A percentile compares a stretch with the other conserved stretches of the same genome.
Evolutionary conservation across 1,140 invertebrate genomes (phyloP).

Genomic region (Proctacanthus coquilletti): DNA sequence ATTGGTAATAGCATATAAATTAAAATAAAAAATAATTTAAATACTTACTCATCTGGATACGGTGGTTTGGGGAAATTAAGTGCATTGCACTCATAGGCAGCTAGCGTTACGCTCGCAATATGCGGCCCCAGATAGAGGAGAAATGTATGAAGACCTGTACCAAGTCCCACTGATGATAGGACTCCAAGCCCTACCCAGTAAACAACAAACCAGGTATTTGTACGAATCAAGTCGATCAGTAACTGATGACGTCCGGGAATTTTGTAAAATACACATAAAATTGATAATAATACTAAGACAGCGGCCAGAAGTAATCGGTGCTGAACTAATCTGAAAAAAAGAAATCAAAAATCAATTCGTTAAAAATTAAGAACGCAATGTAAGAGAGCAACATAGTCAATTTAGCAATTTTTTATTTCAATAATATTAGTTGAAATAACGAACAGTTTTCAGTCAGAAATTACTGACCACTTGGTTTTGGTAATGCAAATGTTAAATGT

Average conservation of each 20-base stretch:
- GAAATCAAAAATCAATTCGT: conserved; percentile 6
- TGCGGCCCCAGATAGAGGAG: conserved; percentile 89
- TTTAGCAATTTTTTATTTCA: too few relatives aligned
- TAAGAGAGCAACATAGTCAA: too few relatives aligned
- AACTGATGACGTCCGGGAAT: conserved; percentile 33
- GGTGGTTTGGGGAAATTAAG: conserved; percentile 88
- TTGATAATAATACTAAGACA: conserved; percentile 27
- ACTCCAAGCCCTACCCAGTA: conserved; percentile 95
- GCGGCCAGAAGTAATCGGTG: conserved; percentile 32
- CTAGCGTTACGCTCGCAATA: conserved; percentile 88
- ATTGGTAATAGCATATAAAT: conserved; percentile 2
- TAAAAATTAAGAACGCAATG: too few relatives aligned
- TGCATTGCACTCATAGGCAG: conserved; percentile 91
- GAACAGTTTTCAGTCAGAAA: too few relatives aligned
- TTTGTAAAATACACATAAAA: conserved; percentile 29
- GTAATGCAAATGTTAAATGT: too few relatives aligned
- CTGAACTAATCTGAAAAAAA: conserved; percentile 34
- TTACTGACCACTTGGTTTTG: too few relatives aligned
- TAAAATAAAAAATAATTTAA: conserved; percentile 4
- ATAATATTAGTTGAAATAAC: too few relatives aligned
- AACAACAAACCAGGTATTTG: conserved; percentile 53
- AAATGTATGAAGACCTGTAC: conserved; percentile 97
- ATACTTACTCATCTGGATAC: conserved; percentile 65
- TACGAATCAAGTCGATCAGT: conserved; percentile 29
- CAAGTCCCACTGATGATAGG: conserved; percentile 91